Conservation (phyloP, 2,113 vertebrate genomes). For the Litocranius walleri region DNA sequence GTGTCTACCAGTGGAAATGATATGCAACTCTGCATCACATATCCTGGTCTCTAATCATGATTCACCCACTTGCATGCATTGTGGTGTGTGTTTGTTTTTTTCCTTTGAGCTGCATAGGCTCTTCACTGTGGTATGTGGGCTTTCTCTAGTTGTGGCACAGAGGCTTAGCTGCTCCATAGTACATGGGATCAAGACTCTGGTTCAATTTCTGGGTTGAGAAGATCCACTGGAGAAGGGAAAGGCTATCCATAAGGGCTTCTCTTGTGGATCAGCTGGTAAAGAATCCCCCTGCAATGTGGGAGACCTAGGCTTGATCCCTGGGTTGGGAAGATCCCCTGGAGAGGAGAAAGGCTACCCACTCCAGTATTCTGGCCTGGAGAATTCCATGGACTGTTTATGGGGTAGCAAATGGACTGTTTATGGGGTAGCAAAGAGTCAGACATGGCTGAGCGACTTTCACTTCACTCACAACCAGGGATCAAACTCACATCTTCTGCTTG, state of each 20-base stretch:
- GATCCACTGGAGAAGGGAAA: background rate
- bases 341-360: background rate
- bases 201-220: background rate
- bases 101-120: background rate
- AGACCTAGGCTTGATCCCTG: background rate
- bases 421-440: background rate
- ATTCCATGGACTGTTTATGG: background rate
- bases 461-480: background rate
- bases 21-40: background rate
- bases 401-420: background rate
- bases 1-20: background rate
- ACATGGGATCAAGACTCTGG: background rate
- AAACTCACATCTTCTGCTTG: accelerated
- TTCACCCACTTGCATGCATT: background rate
- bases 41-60: background rate
- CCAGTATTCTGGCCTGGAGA: background rate
- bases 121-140: background rate
- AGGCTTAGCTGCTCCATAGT: background rate
- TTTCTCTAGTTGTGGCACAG: background rate
- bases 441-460: background rate
- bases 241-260: background rate
- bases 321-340: background rate
- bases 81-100: background rate
- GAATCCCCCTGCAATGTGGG: background rate
- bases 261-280: background rate